Evolutionary conservation across 2,888 invertebrate genomes (phyloP).

Genomic region (Limnephilus auricula): DNA sequence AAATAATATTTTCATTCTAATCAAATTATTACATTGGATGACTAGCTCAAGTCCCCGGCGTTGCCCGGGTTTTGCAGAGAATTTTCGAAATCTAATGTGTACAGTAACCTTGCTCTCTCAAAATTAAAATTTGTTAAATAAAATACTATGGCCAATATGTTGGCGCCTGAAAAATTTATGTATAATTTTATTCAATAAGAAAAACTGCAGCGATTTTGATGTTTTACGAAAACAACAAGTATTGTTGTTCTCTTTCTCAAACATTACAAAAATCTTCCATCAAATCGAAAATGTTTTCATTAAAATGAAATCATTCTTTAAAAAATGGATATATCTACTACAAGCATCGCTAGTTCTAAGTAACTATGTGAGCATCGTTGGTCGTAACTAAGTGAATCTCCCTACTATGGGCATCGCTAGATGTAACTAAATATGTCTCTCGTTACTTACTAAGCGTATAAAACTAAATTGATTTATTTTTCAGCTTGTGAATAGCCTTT

Average conservation of each 20-base stretch:
- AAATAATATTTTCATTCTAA: not conserved
- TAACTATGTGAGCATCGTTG: not conserved
- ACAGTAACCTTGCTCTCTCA: too few relatives aligned
- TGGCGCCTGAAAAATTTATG: too few relatives aligned
- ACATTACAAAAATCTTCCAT: not conserved
- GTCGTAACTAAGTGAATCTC: not conserved
- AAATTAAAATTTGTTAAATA: too few relatives aligned
- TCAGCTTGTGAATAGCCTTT: constrained; percentile 89
- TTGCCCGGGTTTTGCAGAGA: too few relatives aligned
- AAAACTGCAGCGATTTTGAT: not conserved
- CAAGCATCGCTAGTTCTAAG: not conserved
- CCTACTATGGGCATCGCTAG: too few relatives aligned
- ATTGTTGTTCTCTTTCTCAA: too few relatives aligned
- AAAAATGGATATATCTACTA: not conserved
- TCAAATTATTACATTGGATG: too few relatives aligned
- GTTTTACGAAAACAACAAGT: not conserved
- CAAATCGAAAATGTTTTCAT: not conserved
- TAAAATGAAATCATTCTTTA: not conserved
- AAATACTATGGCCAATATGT: too few relatives aligned
- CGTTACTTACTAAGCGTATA: not conserved
- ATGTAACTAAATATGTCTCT: not conserved
- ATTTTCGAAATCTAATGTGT: too few relatives aligned
- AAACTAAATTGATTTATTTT: constrained; percentile 55
- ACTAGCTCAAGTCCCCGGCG: too few relatives aligned
- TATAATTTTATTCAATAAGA: too few relatives aligned